These are phyloP conservation scores for Cataglyphis cursor DNA, from an alignment of 2,888 invertebrate genomes.

Conservation along the genomic window DNA sequence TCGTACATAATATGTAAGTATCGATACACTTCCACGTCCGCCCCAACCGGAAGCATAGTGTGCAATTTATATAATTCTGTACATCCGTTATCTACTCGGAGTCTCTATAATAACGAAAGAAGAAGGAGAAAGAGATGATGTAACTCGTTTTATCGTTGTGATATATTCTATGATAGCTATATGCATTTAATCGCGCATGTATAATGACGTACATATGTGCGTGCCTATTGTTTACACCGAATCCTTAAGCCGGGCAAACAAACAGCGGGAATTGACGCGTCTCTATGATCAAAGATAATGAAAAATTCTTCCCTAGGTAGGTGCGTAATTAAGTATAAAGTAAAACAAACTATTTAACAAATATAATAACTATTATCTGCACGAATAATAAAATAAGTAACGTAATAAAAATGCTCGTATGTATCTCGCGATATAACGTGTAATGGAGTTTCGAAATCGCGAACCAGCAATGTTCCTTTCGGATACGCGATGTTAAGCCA, in stretches of 20 bases:
- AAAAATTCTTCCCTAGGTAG: slow-evolving; percentile 69
- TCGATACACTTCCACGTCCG: slow-evolving; percentile 77
- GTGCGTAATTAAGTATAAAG: slow-evolving; percentile 48
- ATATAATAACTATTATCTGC: slow-evolving; percentile 25
- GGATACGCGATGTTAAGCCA: slow-evolving; percentile 9
- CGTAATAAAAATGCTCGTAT: not conserved
- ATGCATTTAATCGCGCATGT: slow-evolving; percentile 73
- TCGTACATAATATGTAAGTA: slow-evolving; percentile 71
- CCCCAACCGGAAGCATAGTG: slow-evolving; percentile 75
- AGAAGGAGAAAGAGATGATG: slow-evolving; percentile 44
- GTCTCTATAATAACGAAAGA: slow-evolving; percentile 70
- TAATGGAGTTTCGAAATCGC: slow-evolving; percentile 8
- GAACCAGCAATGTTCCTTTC: slow-evolving; percentile 6
- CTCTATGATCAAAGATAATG: slow-evolving; percentile 31
- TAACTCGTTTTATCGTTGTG: slow-evolving; percentile 79
- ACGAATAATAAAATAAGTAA: slow-evolving; percentile 40
- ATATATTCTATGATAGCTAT: slow-evolving; percentile 73
- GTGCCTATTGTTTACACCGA: slow-evolving; percentile 72
- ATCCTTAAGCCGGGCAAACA: slow-evolving; percentile 57
- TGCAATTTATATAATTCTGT: slow-evolving; percentile 74
- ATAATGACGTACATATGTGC: slow-evolving; percentile 65
- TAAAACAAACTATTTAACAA: slow-evolving; percentile 45
- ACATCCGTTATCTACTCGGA: slow-evolving; percentile 78
- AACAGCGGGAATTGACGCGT: slow-evolving; percentile 67
- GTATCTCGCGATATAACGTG: not conserved